phyloP scores from a whole-genome alignment of 2,888 invertebrate species.

The Drosophila eohydei region DNA sequence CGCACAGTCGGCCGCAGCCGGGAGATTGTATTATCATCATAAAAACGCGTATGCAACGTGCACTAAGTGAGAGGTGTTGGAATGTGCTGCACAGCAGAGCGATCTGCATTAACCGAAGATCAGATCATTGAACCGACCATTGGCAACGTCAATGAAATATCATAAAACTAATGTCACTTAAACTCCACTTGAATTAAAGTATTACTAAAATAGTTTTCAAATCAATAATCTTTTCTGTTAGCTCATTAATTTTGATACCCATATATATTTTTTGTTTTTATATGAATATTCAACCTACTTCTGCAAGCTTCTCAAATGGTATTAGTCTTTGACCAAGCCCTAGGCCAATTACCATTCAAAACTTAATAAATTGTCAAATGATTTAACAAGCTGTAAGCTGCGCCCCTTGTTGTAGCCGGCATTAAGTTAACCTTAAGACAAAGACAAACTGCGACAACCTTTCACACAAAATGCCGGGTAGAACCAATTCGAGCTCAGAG shows the following conservation, averaged over 20 bases:
- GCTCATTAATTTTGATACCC: neutral
- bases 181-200: neutral
- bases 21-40: conserved; percentile 38
- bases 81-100: conserved; percentile 25
- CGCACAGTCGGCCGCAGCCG: conserved; percentile 31
- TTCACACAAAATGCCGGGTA: conserved; percentile 60
- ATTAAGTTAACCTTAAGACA: conserved; percentile 38
- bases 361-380: conserved; percentile 46
- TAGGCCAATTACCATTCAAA: conserved; percentile 3
- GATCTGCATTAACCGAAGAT: conserved; percentile 30
- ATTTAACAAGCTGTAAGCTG: conserved; percentile 35
- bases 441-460: conserved; percentile 37
- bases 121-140: conserved; percentile 20
- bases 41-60: conserved; percentile 13
- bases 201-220: neutral
- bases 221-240: neutral
- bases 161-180: neutral
- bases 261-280: neutral
- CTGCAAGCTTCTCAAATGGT: neutral
- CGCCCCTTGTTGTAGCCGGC: conserved; percentile 44
- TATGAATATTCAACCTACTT: neutral
- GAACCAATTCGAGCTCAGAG: conserved; percentile 53
- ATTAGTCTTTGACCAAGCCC: conserved; percentile 16
- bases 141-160: neutral
- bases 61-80: conserved; percentile 42